Evolutionary conservation across 2,888 invertebrate species (phyloP).

Genomic region (Alloplasta piceator): DNA sequence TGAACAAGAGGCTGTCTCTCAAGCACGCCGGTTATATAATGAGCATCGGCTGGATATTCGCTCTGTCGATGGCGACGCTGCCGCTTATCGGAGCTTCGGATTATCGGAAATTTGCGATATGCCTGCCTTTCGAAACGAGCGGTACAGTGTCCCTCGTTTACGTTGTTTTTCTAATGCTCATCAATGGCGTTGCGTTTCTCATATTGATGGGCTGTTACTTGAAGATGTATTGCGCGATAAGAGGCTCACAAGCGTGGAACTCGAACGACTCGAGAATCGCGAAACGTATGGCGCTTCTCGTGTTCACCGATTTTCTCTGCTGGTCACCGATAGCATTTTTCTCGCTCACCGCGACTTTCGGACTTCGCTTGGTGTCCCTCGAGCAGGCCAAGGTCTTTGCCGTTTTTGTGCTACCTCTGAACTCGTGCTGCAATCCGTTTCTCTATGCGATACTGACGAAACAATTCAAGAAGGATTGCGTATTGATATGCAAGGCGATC

Average conservation of each 20-base stretch:
- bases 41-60: slow-evolving; percentile 96
- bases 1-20: slow-evolving; percentile 96
- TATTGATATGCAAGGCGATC: slow-evolving; percentile 97
- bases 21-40: slow-evolving; percentile 96
- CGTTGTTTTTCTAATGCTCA: slow-evolving; percentile 94
- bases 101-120: slow-evolving; percentile 98
- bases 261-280: slow-evolving; percentile 98
- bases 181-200: slow-evolving; percentile 97
- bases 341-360: slow-evolving; percentile 96
- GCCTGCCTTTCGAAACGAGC: slow-evolving; percentile 96
- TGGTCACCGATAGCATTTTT: slow-evolving; percentile 99
- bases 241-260: slow-evolving; percentile 99
- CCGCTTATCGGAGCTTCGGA: slow-evolving; percentile 97
- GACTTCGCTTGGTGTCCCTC: slow-evolving; percentile 94
- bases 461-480: slow-evolving; percentile 98
- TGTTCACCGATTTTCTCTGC: slow-evolving; percentile 98
- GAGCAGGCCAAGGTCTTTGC: slow-evolving; percentile 98
- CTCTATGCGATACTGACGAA: slow-evolving; percentile 98
- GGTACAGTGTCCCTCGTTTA: slow-evolving; percentile 92
- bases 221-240: slow-evolving; percentile 98
- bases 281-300: slow-evolving; percentile 97
- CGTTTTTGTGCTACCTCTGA: slow-evolving; percentile 97
- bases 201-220: slow-evolving; percentile 98
- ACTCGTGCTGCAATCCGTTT: slow-evolving; percentile 99
- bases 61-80: slow-evolving; percentile 93